These are phyloP conservation scores for Mythimna vitellina DNA, from an alignment of 2,888 invertebrate species.

Conservation along the genomic window DNA sequence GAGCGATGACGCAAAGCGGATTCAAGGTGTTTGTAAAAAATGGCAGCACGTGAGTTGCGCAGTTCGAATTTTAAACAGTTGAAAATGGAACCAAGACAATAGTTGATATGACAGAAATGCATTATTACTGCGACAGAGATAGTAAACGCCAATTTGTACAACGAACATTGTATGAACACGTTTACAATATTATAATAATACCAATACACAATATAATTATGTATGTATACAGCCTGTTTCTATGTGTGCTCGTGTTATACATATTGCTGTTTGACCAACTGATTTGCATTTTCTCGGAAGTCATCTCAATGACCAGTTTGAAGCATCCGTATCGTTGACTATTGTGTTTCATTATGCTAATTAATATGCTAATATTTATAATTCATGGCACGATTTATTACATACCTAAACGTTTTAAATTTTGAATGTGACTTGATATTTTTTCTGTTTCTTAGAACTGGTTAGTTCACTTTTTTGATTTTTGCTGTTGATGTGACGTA, in stretches of 20 bases:
- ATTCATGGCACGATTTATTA: slow-evolving; percentile 37
- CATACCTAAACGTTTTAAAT: slow-evolving; percentile 24
- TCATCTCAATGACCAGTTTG: slow-evolving; percentile 39
- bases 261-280: slow-evolving; percentile 28
- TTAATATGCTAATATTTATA: slow-evolving; percentile 44
- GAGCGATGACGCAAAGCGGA: slow-evolving; percentile 50
- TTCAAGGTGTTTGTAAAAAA: slow-evolving; percentile 58
- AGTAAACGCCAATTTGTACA: slow-evolving; percentile 1
- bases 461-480: slow-evolving; percentile 12
- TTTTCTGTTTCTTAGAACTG: slow-evolving; percentile 25
- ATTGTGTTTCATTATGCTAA: slow-evolving; percentile 49
- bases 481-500: slow-evolving; percentile 30
- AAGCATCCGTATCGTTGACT: slow-evolving; percentile 36
- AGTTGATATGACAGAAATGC: slow-evolving; percentile 14
- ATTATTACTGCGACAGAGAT: slow-evolving; percentile 18
- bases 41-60: slow-evolving; percentile 35
- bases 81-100: slow-evolving; percentile 25
- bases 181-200: slow-evolving; percentile 17
- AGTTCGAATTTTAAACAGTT: slow-evolving; percentile 53
- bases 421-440: slow-evolving; percentile 22
- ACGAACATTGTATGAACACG: neutral
- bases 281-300: slow-evolving; percentile 62
- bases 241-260: slow-evolving; percentile 17
- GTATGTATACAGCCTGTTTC: slow-evolving; percentile 1
- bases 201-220: slow-evolving; percentile 18